A percentile compares a stretch with the other conserved stretches of the same genome.
Conservation (phyloP, 2,113 vertebrate genomes). For the Cebus imitator region DNA sequence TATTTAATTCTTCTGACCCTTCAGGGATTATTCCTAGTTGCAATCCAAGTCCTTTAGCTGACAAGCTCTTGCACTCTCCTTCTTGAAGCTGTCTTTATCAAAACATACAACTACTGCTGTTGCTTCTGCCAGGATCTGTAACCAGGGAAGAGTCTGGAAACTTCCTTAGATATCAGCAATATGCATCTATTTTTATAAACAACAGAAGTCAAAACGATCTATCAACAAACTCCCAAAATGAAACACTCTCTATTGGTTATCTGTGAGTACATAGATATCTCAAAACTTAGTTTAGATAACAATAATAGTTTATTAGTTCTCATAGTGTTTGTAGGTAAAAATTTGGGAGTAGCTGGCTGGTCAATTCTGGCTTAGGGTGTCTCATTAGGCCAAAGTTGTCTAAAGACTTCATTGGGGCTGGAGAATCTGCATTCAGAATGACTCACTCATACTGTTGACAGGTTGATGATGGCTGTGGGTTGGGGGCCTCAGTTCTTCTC, state of each 20-base stretch:
- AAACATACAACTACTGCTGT: rapidly evolving
- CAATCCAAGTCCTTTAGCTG: background rate
- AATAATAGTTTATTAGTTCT: background rate
- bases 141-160: too few relatives aligned
- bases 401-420: too few relatives aligned
- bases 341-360: too few relatives aligned
- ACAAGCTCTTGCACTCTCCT: background rate
- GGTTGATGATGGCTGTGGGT: background rate
- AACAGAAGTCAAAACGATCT: background rate
- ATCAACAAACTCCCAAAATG: background rate
- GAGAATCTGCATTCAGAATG: background rate
- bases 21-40: background rate
- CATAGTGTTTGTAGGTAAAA: too few relatives aligned
- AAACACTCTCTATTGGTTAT: background rate
- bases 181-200: too few relatives aligned
- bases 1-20: background rate
- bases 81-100: background rate
- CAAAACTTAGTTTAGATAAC: background rate
- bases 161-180: too few relatives aligned
- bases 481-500: background rate
- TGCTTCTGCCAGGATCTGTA: background rate
- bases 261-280: background rate
- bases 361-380: too few relatives aligned
- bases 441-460: too few relatives aligned
- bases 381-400: too few relatives aligned